phyloP scores from a whole-genome alignment of 2,797 vertebrate species.

The Simalia tracyae region DNA sequence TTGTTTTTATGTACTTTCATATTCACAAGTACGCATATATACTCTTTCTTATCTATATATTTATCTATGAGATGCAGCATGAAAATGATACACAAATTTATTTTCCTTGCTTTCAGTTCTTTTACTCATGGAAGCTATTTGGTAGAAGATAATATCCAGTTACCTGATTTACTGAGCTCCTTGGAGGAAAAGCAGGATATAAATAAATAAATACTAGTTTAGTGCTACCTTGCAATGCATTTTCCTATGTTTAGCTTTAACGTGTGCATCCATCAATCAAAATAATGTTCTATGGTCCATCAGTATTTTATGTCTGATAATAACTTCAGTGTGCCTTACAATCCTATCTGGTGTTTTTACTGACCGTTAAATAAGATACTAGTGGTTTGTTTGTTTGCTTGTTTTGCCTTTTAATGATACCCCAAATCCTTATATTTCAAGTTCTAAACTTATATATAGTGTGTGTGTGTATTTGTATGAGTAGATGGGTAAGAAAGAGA shows the following conservation, averaged over 20 bases:
- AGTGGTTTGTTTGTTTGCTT: neutral
- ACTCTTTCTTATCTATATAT: neutral
- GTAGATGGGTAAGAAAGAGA: neutral
- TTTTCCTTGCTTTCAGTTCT: neutral
- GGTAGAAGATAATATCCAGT: too few species aligned
- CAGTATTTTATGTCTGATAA: neutral
- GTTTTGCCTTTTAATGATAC: neutral
- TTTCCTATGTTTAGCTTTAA: neutral
- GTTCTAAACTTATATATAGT: neutral
- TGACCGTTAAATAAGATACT: neutral
- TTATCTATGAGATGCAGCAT: neutral
- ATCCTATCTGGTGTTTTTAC: neutral
- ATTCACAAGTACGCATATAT: neutral
- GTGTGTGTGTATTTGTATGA: neutral
- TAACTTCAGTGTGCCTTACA: neutral
- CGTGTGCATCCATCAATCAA: neutral
- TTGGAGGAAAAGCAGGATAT: neutral
- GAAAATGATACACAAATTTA: neutral
- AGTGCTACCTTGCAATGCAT: neutral
- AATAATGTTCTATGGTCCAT: neutral
- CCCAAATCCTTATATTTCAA: neutral
- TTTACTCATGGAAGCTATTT: neutral
- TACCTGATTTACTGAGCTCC: neutral
- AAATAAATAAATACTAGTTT: neutral
- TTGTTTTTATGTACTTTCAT: neutral